Evolutionary conservation across 1,140 invertebrate species (phyloP).

Genomic region (Lucilia cuprina): DNA sequence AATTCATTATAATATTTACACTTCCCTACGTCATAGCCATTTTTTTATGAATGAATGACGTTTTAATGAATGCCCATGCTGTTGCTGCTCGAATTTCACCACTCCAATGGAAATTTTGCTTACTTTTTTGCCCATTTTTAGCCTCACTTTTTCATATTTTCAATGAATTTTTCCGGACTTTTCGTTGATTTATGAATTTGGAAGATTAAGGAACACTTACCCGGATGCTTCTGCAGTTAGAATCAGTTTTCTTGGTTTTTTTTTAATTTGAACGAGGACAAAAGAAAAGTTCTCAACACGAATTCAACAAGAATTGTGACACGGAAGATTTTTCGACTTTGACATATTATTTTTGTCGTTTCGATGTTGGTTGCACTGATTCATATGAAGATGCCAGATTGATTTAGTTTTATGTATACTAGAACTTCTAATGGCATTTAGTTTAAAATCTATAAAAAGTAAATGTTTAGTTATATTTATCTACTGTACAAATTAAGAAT

Average conservation of each 20-base stretch:
- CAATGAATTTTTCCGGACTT: not conserved
- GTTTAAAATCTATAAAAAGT: no score
- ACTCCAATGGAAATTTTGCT: not conserved
- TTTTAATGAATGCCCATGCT: slow-evolving; percentile 28
- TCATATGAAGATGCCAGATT: not conserved
- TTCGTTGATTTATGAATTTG: not conserved
- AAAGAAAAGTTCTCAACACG: slow-evolving; percentile 40
- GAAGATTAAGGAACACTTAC: slow-evolving; percentile 31
- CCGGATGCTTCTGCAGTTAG: slow-evolving; percentile 42
- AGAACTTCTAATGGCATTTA: no score
- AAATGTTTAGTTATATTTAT: no score
- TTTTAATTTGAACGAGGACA: slow-evolving; percentile 36
- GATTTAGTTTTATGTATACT: no score
- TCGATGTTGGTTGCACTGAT: not conserved
- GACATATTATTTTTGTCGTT: not conserved
- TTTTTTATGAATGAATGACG: slow-evolving; percentile 7
- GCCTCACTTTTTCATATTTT: slow-evolving; percentile 24
- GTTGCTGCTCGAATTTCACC: not conserved
- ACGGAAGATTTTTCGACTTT: slow-evolving; percentile 39
- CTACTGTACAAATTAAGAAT: no score
- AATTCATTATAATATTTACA: not conserved
- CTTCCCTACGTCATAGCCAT: not conserved
- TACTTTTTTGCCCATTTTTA: slow-evolving; percentile 29
- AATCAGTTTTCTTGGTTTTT: slow-evolving; percentile 41
- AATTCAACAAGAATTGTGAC: slow-evolving; percentile 42